A percentile compares a stretch with the other conserved stretches of the same genome.
Evolutionary conservation across 2,113 vertebrate species (phyloP).

Genomic region (Mastomys coucha): DNA sequence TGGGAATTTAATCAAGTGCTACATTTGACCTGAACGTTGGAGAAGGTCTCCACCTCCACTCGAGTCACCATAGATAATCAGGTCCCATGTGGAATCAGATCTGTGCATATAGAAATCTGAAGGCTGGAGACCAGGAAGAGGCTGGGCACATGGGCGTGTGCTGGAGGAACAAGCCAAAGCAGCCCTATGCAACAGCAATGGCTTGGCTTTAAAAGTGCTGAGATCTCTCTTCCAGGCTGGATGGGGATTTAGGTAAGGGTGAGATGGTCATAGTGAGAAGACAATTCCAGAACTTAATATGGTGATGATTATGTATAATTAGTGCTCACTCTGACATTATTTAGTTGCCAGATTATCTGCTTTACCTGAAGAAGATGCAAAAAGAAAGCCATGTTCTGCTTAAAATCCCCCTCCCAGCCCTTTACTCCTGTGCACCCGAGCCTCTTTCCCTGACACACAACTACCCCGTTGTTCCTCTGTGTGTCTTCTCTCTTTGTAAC

Average conservation of each 20-base stretch:
- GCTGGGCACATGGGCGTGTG: not conserved
- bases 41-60: not conserved
- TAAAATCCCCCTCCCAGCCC: not conserved
- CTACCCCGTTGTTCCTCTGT: not conserved
- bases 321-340: not conserved
- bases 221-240: not conserved
- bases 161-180: not conserved
- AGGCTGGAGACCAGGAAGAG: not conserved
- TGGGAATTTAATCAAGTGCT: not conserved
- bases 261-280: slow-evolving; percentile 16
- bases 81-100: not conserved
- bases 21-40: not conserved
- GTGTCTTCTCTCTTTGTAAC: not conserved
- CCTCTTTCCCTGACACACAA: not conserved
- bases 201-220: not conserved
- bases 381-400: not conserved
- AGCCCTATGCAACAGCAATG: not conserved
- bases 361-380: not conserved
- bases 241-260: not conserved
- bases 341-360: not conserved
- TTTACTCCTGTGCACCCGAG: not conserved
- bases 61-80: not conserved
- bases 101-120: not conserved
- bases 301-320: not conserved
- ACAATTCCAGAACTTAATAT: not conserved